These are phyloP conservation scores for Corythucha ciliata DNA, from an alignment of 2,888 invertebrate species.

Conservation along the genomic window DNA sequence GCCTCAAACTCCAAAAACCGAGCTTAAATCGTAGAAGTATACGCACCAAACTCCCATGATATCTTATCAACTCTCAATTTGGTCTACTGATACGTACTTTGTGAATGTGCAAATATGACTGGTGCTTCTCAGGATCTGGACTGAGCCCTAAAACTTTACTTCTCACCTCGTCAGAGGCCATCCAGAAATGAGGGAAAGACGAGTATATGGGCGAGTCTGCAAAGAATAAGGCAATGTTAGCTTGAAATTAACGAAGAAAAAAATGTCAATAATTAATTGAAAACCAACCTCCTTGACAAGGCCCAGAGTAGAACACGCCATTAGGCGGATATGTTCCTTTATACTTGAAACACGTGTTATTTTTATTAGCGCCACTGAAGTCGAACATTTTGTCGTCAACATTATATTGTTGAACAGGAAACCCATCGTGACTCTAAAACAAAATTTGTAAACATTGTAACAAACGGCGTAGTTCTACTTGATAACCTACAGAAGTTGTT, in stretches of 20 bases:
- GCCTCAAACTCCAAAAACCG: no score
- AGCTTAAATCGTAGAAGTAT: no score
- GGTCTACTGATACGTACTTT: slow-evolving; percentile 18
- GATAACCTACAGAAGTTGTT: slow-evolving; percentile 21
- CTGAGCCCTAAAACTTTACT: slow-evolving; percentile 24
- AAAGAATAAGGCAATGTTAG: not conserved
- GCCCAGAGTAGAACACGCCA: slow-evolving; percentile 23
- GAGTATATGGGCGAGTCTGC: slow-evolving; percentile 27
- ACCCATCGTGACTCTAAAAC: slow-evolving; percentile 27
- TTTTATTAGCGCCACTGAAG: slow-evolving; percentile 12
- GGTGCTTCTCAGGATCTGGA: slow-evolving; percentile 25
- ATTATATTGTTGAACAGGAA: slow-evolving; percentile 26
- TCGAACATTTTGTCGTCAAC: slow-evolving; percentile 25
- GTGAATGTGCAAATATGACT: slow-evolving; percentile 28
- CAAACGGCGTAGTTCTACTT: not conserved
- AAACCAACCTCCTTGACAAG: slow-evolving; percentile 25
- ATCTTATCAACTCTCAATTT: no score
- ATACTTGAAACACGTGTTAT: slow-evolving; percentile 21
- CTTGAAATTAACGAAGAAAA: no score
- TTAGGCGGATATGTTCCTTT: slow-evolving; percentile 22
- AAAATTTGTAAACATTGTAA: not conserved
- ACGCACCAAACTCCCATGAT: no score
- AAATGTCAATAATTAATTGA: not conserved
- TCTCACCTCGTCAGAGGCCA: slow-evolving; percentile 20
- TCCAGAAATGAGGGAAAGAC: slow-evolving; percentile 29